Evolutionary conservation across 2,113 vertebrate genomes (phyloP).

Genomic region (Bolborhynchus lineola): DNA sequence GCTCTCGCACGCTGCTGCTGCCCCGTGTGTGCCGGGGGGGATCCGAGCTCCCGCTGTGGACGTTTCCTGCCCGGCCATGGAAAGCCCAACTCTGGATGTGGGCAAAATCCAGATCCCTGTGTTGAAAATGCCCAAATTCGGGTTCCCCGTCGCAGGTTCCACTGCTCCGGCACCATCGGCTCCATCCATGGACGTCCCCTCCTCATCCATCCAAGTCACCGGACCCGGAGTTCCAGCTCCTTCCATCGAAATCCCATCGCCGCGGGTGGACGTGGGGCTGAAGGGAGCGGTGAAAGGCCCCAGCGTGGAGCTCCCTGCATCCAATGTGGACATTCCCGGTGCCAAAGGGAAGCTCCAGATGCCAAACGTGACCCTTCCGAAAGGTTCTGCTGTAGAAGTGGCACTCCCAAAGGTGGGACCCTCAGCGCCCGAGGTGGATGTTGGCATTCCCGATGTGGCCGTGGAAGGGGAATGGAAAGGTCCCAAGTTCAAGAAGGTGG

Average conservation of each 20-base stretch:
- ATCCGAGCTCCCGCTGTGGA: neutral
- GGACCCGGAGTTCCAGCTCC: neutral
- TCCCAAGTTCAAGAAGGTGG: slow-evolving; percentile 42
- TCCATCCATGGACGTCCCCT: neutral
- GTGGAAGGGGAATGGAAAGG: slow-evolving; percentile 57
- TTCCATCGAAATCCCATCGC: neutral
- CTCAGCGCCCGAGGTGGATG: neutral
- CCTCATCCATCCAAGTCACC: neutral
- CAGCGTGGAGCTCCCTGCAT: neutral
- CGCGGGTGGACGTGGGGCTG: neutral
- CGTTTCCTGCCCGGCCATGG: neutral
- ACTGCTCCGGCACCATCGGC: neutral
- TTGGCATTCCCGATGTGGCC: neutral
- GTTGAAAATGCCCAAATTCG: slow-evolving; percentile 70
- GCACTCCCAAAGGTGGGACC: slow-evolving; percentile 1
- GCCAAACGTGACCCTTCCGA: slow-evolving; percentile 55
- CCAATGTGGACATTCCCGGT: neutral
- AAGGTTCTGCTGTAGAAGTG: neutral
- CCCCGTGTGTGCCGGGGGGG: neutral
- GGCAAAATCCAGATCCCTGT: slow-evolving; percentile 64
- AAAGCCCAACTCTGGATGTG: neutral
- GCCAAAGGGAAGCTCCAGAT: slow-evolving; percentile 35
- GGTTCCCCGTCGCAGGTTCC: neutral
- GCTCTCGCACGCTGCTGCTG: neutral
- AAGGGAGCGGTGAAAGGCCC: neutral